Conservation (phyloP, 2,888 invertebrate genomes). For the Drosophila suboccidentalis region DNA sequence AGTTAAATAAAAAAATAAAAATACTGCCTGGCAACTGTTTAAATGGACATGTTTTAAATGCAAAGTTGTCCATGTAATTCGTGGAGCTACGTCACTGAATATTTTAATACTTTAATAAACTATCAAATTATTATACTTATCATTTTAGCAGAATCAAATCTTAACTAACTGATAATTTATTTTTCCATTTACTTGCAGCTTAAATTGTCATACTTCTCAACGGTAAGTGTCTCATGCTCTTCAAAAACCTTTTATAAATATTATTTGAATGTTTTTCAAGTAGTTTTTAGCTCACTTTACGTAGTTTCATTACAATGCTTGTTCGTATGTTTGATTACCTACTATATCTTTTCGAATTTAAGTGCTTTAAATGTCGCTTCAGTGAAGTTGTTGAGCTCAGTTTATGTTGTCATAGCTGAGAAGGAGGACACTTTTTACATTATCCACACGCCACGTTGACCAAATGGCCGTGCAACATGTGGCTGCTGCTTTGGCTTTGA, state of each 20-base stretch:
- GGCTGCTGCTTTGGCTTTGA: conserved; percentile 39
- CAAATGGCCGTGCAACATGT: conserved; percentile 79
- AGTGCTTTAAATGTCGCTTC: conserved; percentile 52
- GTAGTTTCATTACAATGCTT: conserved; percentile 13
- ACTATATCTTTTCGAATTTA: conserved; percentile 2
- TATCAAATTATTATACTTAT: too few species aligned
- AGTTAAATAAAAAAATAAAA: too few species aligned
- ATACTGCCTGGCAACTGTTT: too few species aligned
- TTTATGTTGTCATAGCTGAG: conserved; percentile 52
- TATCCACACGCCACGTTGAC: conserved; percentile 58
- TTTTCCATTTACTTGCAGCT: conserved; percentile 50
- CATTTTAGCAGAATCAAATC: too few species aligned
- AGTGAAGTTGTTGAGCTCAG: conserved; percentile 39
- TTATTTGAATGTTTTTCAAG: not conserved
- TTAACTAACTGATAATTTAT: not conserved
- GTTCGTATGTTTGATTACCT: conserved; percentile 12
- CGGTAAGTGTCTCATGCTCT: conserved; percentile 49
- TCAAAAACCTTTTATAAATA: too few species aligned
- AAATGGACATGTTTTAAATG: too few species aligned
- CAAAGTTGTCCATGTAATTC: too few species aligned
- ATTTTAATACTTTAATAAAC: too few species aligned
- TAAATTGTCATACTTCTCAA: conserved; percentile 27
- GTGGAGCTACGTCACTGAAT: too few species aligned
- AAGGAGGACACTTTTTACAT: conserved; percentile 35
- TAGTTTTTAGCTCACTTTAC: conserved; percentile 1